Evolutionary conservation across 2,113 vertebrate genomes (phyloP), one percentile per base, ranked within the genome.

Genomic region (Pluvialis apricaria): DNA sequence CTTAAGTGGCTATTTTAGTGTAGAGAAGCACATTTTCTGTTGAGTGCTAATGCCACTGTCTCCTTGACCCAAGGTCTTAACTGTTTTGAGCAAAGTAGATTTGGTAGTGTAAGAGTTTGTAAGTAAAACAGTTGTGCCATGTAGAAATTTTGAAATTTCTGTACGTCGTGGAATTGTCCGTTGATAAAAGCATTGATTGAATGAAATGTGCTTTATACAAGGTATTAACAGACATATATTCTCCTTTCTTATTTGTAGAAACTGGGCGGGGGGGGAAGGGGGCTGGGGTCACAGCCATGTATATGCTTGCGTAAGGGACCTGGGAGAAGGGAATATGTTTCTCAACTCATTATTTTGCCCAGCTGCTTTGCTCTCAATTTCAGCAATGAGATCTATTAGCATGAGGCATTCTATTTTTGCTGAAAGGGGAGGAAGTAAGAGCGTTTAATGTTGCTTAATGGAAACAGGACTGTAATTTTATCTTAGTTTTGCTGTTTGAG

Each of bases 1-100:
- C 98, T 99, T 99, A 98, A 99, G 98, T 98, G 98, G 98, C 98
- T 98, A 94, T 99, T 99, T 99, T 98, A 98, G 98, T 98, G 97
- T 96, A 89, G 95, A 92, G 97, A 98, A 98, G 98, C 98, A 98
- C 98, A 98, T 99, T 99, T 99, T 98, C 98, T 97, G 95, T 96
- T 75, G 97, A 97, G 96, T 96, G 96, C 90, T 97, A 97, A 97
- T 95, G 96, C 94, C 65, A 77, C 92, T 75, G 98, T 98, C 97
- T 98, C 99, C 99, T 99, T 99, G 99, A 99, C 98, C 98, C 95
- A 96, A 97, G 98, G 98, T 98, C 98, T 97, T 97, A 93, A 97
- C 98, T 97, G 93, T 98, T 98, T 98, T 98, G 98, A 99, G 97
- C 98, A 98, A 97, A 97, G 97, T 88, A 95, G 98, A 97, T 98